Evolutionary conservation across 1,140 invertebrate genomes (phyloP).

Genomic region (Pemphigus obesinymphae): DNA sequence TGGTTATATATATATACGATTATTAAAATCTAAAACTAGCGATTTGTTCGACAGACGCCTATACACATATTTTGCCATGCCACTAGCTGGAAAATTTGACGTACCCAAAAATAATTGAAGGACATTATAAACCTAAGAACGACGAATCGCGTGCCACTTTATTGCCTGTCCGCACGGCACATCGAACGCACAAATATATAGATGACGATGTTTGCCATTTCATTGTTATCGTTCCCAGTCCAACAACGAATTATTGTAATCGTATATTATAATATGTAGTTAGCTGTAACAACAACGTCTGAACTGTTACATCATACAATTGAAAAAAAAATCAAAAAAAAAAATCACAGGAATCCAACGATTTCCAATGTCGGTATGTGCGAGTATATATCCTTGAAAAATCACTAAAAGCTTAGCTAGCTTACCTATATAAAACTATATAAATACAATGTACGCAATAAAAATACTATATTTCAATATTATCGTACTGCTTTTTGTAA

Average conservation of each 20-base stretch:
- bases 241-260: not conserved
- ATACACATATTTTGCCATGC: not conserved
- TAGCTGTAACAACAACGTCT: not conserved
- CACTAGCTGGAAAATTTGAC: not conserved
- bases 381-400: too few relatives aligned
- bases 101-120: not conserved
- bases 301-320: not conserved
- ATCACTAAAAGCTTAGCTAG: too few relatives aligned
- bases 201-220: not conserved
- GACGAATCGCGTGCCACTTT: not conserved
- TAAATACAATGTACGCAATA: too few relatives aligned
- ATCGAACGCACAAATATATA: not conserved
- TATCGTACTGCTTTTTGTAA: too few relatives aligned
- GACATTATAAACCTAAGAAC: not conserved
- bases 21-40: not conserved
- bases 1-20: not conserved
- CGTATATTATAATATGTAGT: not conserved
- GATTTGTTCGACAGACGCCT: not conserved
- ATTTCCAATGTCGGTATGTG: not conserved
- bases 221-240: not conserved
- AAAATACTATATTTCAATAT: too few relatives aligned
- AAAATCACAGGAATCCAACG: not conserved
- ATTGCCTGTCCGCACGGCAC: not conserved
- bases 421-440: too few relatives aligned
- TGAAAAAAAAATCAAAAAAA: constrained; percentile 9